Evolutionary conservation across 2,888 invertebrate species (phyloP).

Genomic region (Hypomecis atomaria): DNA sequence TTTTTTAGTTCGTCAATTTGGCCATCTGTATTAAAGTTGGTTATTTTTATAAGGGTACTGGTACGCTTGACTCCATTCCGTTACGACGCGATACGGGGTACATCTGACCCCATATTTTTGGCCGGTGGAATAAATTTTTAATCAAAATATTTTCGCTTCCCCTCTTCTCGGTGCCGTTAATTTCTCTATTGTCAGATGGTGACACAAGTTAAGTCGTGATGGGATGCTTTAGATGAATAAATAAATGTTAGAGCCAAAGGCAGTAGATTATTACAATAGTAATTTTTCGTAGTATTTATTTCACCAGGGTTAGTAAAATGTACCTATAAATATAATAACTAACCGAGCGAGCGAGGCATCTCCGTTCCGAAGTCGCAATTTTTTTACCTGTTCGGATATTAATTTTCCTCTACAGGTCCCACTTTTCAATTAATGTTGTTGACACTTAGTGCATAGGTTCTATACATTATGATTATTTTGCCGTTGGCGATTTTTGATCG

Average conservation of each 20-base stretch:
- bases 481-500: no score
- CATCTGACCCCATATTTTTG: slow-evolving; percentile 63
- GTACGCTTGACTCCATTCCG: slow-evolving; percentile 23
- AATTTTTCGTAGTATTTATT: no score
- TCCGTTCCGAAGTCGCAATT: no score
- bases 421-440: no score
- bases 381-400: no score
- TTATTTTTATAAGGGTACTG: neutral
- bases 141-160: slow-evolving; percentile 80
- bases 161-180: slow-evolving; percentile 61
- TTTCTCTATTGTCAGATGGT: slow-evolving; percentile 71
- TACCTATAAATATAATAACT: no score
- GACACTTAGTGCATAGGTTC: no score
- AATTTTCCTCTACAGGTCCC: no score
- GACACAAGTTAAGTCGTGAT: slow-evolving; percentile 70
- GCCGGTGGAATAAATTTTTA: slow-evolving; percentile 79
- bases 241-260: slow-evolving; percentile 25
- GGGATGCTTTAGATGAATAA: slow-evolving; percentile 52
- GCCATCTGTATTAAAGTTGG: neutral
- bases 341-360: no score
- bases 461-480: no score
- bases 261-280: slow-evolving; percentile 8
- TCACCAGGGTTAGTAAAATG: no score
- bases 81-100: slow-evolving; percentile 45
- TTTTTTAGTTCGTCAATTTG: neutral